Base-by-base conservation (phyloP, 2,113 vertebrate genomes). In the Scartelaos histophorus region DNA sequence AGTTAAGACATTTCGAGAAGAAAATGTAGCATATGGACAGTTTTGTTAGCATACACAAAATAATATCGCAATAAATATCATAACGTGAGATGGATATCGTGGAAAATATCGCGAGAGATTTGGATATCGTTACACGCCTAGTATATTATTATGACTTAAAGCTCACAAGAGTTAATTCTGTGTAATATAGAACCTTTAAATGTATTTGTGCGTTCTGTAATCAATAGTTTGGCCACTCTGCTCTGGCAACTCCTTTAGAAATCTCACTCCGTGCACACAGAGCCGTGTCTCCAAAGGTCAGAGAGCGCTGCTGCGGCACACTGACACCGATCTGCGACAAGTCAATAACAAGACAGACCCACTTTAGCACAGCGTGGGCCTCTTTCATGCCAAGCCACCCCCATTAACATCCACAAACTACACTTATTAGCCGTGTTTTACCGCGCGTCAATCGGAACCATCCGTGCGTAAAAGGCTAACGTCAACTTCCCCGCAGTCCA, bases 281-380 rank as follows among this genome's bases (percentile, higher is more conserved):
- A 16, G 11, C 19, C 16, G 16, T 64, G 56, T 4, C 34, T 38
- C 58, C 61, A 38, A 64, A 64, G 61, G 61, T 64, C 61, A 64
- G 16, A 38, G 61, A n/a, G 61, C 29, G 9, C 29, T n/a, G 34
- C 51, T 54, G n/a, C 60, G 34, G 25, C 60, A 35, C 60, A 19
- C 17, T 64, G 60, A 64, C 60, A 64, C 58, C 60, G 9, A 35
- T 34, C 60, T 38, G 29, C 29, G 60, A 62, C 60, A 64, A 64
- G 61, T 38, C 61, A 64, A 64, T n/a, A 38, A 43, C 61, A 34
- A n/a, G 29, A 11, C 61, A 7, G 13, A 34, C 9, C 29, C 34
- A n/a, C 17, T 38, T 64, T 38, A 64, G 34, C 61, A 64, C 61
- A 64, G 34, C 29, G 19, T 17, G 15, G 12, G 34, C 16, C 15